phyloP scores from a whole-genome alignment of 2,888 invertebrate genomes.

The Drosophila macrospina region DNA sequence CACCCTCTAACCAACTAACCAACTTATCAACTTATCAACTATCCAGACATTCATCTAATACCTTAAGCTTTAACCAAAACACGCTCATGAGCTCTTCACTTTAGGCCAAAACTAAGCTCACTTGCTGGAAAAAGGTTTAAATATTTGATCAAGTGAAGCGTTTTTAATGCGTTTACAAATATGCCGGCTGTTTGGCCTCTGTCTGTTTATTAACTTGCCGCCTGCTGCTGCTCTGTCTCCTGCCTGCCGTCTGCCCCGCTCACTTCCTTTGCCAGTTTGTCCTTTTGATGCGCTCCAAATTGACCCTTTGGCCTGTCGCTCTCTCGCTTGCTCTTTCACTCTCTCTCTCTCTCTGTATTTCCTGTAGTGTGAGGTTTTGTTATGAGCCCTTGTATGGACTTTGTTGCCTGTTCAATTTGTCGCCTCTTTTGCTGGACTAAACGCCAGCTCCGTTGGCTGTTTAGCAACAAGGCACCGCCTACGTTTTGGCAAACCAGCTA shows the following conservation, averaged over 20 bases:
- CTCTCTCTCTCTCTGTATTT: background rate
- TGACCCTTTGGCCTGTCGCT: conserved; percentile 63
- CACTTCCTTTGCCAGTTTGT: conserved; percentile 20
- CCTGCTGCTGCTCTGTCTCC: conserved; percentile 3
- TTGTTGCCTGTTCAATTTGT: conserved; percentile 55
- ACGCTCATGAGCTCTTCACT: conserved; percentile 9
- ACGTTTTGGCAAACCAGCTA: conserved; percentile 39
- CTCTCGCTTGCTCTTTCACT: too few relatives aligned
- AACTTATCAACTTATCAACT: conserved; percentile 13
- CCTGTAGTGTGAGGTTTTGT: conserved; percentile 53
- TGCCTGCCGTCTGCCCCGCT: too few relatives aligned
- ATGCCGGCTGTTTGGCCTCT: conserved; percentile 21
- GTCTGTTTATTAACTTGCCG: conserved; percentile 56
- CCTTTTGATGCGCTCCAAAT: conserved; percentile 60
- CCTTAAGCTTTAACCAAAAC: conserved; percentile 16
- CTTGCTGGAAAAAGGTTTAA: conserved; percentile 24
- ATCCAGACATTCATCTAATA: conserved; percentile 4
- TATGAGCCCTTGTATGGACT: conserved; percentile 51
- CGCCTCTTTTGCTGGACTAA: conserved; percentile 41
- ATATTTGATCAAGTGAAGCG: conserved; percentile 57
- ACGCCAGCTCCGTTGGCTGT: conserved; percentile 43
- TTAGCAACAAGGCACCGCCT: conserved; percentile 62
- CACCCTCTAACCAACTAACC: conserved; percentile 10
- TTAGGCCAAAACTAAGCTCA: conserved; percentile 7
- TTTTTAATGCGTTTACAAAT: conserved; percentile 72